A percentile compares a stretch with the other conserved stretches of the same genome.
phyloP scores from a whole-genome alignment of 2,113 vertebrate species.

The Cephalopholis sonnerati region DNA sequence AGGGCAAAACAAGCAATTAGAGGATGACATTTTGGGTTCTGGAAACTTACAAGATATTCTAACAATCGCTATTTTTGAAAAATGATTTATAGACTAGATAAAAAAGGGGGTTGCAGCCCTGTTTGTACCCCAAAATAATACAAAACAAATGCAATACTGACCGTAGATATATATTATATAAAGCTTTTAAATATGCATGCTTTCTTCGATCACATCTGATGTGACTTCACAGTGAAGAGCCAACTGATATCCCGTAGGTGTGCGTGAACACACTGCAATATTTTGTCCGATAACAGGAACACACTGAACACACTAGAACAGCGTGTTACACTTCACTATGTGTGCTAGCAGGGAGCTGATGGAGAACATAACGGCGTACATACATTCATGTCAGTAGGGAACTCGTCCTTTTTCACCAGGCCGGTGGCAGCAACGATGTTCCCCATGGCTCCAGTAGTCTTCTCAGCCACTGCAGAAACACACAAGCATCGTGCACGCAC shows the following conservation, averaged over 20 bases:
- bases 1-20: neutral
- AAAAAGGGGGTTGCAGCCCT: neutral
- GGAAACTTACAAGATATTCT: neutral
- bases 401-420: slow-evolving; percentile 96
- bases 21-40: neutral
- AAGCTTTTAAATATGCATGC: neutral
- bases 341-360: neutral
- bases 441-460: slow-evolving; percentile 94
- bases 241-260: neutral
- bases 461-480: slow-evolving; percentile 92
- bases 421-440: slow-evolving; percentile 96
- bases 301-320: neutral
- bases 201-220: neutral
- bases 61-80: neutral
- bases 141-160: neutral
- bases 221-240: neutral
- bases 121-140: neutral
- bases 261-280: neutral
- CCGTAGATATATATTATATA: neutral
- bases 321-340: neutral
- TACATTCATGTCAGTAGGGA: slow-evolving; percentile 95
- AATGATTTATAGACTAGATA: neutral
- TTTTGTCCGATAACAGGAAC: neutral
- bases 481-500: slow-evolving; percentile 38
- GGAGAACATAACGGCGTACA: slow-evolving; percentile 44